A percentile compares a stretch with the other conserved stretches of the same genome.
Conservation (phyloP, 2,888 invertebrate species). For the Lasioglossum oenotherae region DNA sequence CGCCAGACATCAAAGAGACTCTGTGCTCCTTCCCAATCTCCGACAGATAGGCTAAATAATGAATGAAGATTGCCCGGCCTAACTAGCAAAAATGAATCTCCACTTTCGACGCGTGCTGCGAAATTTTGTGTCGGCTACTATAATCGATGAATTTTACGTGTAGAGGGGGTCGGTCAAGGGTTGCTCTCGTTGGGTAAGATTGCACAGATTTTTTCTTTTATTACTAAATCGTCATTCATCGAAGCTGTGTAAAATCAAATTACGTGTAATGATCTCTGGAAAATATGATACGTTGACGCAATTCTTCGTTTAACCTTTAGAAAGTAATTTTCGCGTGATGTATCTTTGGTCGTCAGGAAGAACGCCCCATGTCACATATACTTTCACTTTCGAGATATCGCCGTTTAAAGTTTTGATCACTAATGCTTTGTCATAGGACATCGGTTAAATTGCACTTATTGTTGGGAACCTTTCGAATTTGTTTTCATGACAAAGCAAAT, state of each 20-base stretch:
- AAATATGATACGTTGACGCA: background rate
- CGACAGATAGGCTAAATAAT: slow-evolving; percentile 56
- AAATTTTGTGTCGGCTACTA: slow-evolving; percentile 10
- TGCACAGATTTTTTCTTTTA: background rate
- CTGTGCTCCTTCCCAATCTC: slow-evolving; percentile 49
- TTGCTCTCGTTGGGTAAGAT: background rate
- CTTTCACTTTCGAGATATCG: too few species aligned
- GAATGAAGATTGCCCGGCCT: slow-evolving; percentile 73
- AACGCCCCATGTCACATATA: too few species aligned
- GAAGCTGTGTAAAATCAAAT: background rate
- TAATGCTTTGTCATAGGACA: too few species aligned
- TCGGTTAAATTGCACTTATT: too few species aligned
- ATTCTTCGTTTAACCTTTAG: background rate
- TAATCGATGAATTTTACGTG: background rate
- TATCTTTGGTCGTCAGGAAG: too few species aligned
- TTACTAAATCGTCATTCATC: background rate
- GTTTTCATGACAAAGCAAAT: too few species aligned
- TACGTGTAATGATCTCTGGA: background rate
- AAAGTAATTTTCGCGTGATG: background rate
- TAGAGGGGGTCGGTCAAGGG: background rate
- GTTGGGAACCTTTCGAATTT: too few species aligned
- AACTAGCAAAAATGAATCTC: slow-evolving; percentile 65
- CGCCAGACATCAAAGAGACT: slow-evolving; percentile 75
- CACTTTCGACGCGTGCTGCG: slow-evolving; percentile 34
- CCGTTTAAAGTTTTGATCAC: too few species aligned